Percentiles rank a stretch among this genome's conserved stretches.
These are phyloP conservation scores for Acrocephalus arundinaceus DNA, from an alignment of 2,113 vertebrate genomes.

Conservation along the genomic window DNA sequence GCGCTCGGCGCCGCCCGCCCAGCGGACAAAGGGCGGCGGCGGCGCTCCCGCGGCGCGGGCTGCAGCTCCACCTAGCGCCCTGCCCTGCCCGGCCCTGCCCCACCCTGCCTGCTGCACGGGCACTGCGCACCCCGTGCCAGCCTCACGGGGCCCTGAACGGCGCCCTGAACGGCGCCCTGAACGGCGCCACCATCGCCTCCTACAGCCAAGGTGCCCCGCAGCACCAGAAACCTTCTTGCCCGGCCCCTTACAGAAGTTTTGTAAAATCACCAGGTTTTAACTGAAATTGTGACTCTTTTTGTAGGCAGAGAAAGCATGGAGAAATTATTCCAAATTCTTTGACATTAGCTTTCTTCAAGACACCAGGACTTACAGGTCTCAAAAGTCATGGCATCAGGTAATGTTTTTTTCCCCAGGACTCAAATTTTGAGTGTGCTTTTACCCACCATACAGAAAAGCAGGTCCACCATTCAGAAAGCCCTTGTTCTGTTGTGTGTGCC, in stretches of 20 bases:
- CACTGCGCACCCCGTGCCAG: rapidly evolving
- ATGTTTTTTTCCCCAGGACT: background rate
- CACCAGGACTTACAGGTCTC: background rate
- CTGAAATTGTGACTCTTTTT: background rate
- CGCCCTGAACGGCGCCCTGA: rapidly evolving
- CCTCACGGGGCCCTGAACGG: rapidly evolving
- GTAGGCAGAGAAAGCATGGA: background rate
- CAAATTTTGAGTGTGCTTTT: background rate
- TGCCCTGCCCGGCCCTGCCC: no score
- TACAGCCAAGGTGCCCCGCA: rapidly evolving
- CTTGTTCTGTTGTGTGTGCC: background rate
- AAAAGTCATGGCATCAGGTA: rapidly evolving
- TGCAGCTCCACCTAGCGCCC: conserved; percentile 76
- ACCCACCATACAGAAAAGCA: background rate
- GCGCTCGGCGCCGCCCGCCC: background rate
- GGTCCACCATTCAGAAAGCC: background rate
- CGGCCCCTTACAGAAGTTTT: background rate
- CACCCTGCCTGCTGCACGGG: background rate
- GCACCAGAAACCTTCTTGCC: rapidly evolving
- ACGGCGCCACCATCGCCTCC: rapidly evolving
- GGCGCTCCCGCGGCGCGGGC: background rate
- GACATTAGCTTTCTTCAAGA: background rate
- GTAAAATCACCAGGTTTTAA: background rate
- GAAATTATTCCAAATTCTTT: background rate
- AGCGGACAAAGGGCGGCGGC: background rate